Evolutionary conservation across 2,797 vertebrate species (phyloP).

Genomic region (Spea hammondii): DNA sequence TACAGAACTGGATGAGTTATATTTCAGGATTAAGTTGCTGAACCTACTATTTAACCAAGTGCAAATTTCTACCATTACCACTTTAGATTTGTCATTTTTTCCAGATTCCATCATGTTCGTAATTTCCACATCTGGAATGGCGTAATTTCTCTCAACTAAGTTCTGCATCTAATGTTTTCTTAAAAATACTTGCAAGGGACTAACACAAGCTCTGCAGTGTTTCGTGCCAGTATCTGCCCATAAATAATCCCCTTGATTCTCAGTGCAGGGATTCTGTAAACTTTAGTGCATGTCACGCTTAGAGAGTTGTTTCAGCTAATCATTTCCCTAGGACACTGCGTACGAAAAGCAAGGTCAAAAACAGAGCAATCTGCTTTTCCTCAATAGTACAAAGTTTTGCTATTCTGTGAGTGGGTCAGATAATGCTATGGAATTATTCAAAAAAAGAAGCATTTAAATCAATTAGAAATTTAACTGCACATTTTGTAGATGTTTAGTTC

Average conservation of each 20-base stretch:
- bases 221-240: constrained; percentile 22
- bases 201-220: constrained; percentile 13
- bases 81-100: constrained; percentile 17
- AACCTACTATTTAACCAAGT: neutral
- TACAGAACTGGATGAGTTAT: neutral
- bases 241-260: constrained; percentile 35
- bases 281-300: constrained; percentile 20
- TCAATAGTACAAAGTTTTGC: constrained; percentile 7
- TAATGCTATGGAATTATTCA: constrained; percentile 7
- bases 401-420: constrained; percentile 7
- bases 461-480: constrained; percentile 10
- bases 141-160: constrained; percentile 12
- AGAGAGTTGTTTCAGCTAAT: constrained; percentile 36
- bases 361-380: constrained; percentile 26
- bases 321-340: constrained; percentile 38
- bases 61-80: neutral
- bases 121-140: neutral
- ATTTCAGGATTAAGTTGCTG: neutral
- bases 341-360: constrained; percentile 40
- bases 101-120: constrained; percentile 13
- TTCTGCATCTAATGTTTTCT: constrained; percentile 18
- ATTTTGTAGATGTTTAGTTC: neutral
- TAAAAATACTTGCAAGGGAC: neutral
- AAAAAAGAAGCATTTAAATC: neutral
- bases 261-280: constrained; percentile 22